These are phyloP conservation scores for Bufotes viridis DNA, from an alignment of 2,797 vertebrate genomes.

Conservation along the genomic window DNA sequence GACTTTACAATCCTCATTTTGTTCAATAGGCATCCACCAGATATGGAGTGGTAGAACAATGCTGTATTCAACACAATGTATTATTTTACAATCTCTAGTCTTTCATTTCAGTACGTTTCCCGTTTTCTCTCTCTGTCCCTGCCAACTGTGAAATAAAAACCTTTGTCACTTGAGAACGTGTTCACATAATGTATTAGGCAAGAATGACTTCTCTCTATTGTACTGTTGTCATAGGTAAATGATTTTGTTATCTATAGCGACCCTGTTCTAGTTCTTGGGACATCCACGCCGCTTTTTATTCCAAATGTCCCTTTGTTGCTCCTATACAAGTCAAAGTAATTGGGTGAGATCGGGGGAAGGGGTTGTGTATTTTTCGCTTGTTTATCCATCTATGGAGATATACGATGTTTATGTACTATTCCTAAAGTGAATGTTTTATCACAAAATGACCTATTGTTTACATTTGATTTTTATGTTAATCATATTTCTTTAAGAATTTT, in stretches of 20 bases:
- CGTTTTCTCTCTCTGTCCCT: background rate
- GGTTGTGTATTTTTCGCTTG: too few relatives aligned
- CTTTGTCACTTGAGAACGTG: background rate
- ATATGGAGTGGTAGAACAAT: background rate
- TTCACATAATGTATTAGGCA: background rate
- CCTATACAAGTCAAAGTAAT: background rate
- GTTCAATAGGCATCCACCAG: background rate
- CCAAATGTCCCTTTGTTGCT: background rate
- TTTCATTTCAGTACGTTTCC: background rate
- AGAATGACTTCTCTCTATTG: background rate
- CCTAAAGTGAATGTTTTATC: too few relatives aligned
- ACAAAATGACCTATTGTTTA: too few relatives aligned
- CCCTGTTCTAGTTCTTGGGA: background rate
- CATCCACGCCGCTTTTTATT: background rate
- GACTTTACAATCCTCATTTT: background rate
- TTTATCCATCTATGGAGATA: too few relatives aligned
- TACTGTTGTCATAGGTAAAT: background rate
- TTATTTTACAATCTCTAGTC: background rate
- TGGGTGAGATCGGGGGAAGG: background rate
- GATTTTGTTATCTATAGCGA: background rate
- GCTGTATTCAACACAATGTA: background rate
- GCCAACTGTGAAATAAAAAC: background rate
- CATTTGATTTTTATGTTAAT: too few relatives aligned
- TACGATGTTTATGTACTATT: too few relatives aligned
- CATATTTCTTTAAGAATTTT: too few relatives aligned